These are phyloP conservation scores for Heteromurus nitidus DNA, from an alignment of 2,888 invertebrate genomes.

Conservation along the genomic window DNA sequence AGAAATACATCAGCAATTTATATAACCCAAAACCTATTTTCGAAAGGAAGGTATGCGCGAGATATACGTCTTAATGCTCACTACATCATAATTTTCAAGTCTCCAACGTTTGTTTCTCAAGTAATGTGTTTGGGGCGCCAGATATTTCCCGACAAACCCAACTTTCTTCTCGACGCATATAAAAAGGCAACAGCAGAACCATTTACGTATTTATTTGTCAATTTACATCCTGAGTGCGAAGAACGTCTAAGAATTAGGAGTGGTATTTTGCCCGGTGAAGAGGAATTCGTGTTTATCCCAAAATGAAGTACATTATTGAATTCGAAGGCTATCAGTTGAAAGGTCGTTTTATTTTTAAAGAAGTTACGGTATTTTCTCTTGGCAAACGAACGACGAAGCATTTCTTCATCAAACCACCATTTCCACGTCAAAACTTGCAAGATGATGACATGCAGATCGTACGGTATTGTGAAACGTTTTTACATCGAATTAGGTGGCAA, in stretches of 20 bases:
- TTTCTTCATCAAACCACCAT: conserved; percentile 44
- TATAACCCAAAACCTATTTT: conserved; percentile 55
- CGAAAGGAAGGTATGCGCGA: conserved; percentile 44
- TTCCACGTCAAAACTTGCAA: background rate
- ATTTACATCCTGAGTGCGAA: conserved; percentile 55
- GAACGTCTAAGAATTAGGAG: conserved; percentile 45
- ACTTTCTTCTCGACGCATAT: conserved; percentile 52
- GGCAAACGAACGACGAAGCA: background rate
- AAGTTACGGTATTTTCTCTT: conserved; percentile 12
- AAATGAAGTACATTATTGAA: conserved; percentile 55
- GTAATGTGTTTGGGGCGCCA: conserved; percentile 29
- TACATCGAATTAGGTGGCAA: conserved; percentile 47
- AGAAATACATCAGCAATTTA: conserved; percentile 32
- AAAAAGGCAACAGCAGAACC: conserved; percentile 58
- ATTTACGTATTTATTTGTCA: conserved; percentile 59
- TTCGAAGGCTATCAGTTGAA: conserved; percentile 56
- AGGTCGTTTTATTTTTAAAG: conserved; percentile 47
- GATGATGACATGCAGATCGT: conserved; percentile 18
- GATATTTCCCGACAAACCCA: conserved; percentile 32
- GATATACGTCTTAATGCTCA: conserved; percentile 54
- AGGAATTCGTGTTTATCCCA: conserved; percentile 28
- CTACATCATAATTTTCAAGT: conserved; percentile 52
- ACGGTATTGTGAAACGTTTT: conserved; percentile 36
- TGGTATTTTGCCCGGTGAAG: conserved; percentile 47
- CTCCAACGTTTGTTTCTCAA: conserved; percentile 58